Percentiles rank a stretch among this genome's conserved stretches.
Conservation (phyloP, 2,888 invertebrate genomes). For the Pilophorus perplexus region DNA sequence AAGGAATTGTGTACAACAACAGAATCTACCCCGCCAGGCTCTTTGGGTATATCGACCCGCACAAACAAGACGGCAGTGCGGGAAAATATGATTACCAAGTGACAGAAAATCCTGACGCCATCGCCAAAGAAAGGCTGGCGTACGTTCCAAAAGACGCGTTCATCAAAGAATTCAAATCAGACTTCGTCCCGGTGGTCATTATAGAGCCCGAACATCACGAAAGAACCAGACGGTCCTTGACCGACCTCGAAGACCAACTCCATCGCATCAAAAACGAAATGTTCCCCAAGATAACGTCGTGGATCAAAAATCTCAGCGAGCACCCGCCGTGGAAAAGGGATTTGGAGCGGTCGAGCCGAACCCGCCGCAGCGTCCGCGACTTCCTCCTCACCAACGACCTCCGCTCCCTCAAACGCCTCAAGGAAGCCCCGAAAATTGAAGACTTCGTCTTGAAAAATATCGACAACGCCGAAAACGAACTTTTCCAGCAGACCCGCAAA, state of each 20-base stretch:
- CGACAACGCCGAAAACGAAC: slow-evolving; percentile 6
- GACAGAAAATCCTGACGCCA: not conserved
- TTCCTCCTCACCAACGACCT: slow-evolving; percentile 3
- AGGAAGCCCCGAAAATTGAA: not conserved
- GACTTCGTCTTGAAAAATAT: slow-evolving; percentile 4
- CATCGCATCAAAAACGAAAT: slow-evolving; percentile 17
- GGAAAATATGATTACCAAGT: not conserved
- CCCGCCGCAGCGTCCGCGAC: slow-evolving; percentile 6
- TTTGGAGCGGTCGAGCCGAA: slow-evolving; percentile 20
- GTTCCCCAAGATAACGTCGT: slow-evolving; percentile 24
- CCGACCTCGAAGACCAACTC: slow-evolving; percentile 6
- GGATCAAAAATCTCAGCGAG: slow-evolving; percentile 10
- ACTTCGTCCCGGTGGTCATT: slow-evolving; percentile 40
- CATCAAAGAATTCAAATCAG: slow-evolving; percentile 23
- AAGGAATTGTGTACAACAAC: slow-evolving; percentile 42
- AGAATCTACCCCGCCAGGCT: slow-evolving; percentile 43
- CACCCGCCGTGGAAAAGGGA: slow-evolving; percentile 26
- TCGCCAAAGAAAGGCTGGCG: not conserved
- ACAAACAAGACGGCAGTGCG: not conserved
- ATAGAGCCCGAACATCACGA: slow-evolving; percentile 3
- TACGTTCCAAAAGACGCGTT: slow-evolving; percentile 39
- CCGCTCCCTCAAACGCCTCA: not conserved
- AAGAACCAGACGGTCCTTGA: not conserved
- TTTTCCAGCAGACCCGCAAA: not conserved
- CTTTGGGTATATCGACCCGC: slow-evolving; percentile 26